Base-by-base conservation (phyloP, 1,140 invertebrate species). In the Drosophila virilis region DNA sequence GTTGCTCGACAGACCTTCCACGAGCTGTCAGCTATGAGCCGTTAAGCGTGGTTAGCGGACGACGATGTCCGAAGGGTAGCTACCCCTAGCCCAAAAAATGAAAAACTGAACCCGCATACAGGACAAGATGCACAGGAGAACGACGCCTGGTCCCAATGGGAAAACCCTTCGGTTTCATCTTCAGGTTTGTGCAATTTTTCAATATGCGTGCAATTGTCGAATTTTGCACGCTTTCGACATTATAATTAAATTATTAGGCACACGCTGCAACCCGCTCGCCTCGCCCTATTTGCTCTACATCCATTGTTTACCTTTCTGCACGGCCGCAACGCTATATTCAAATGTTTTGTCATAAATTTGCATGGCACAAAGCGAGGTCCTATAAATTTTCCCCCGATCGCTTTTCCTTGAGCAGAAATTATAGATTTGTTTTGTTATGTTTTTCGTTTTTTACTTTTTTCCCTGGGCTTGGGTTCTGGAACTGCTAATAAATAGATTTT, bases 301-400 rank as follows among this genome's bases (percentile, higher is more conserved):
- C 66, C 69, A 69, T 88, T 88, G 84, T 88, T 89, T 88, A 80
- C 84, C 73, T 88, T 88, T 88, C 69, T 67, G 65, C 80, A 83
- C 57, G 55, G 75, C 61, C 40, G 73, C 33, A 37, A 51, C 10
- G 61, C 35, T 42, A 51, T 62, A 38, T 73, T 60, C 48, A 77
- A 71, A 84, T 88, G 84, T 88, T 88, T 89, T 88, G 83, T 88
- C 83, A 88, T 88, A 88, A 88, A 88, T 88, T 88, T 88, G 80
- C 84, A 88, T 89, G 35, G 17, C 77, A 89, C 84, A 89, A 84
- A 72, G 79, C 35, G 43, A 51, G 65, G 46, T 33, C 32, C 79
- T 66, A 78, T 28, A 71, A 80, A 84, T 74, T 77, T 84, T 48
- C 50, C 28, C 17, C 42, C 62, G 45, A 17, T 28, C 35, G 12